These are phyloP conservation scores for Caenorhabditis sinica DNA, from an alignment of 2,888 invertebrate species.

Conservation along the genomic window DNA sequence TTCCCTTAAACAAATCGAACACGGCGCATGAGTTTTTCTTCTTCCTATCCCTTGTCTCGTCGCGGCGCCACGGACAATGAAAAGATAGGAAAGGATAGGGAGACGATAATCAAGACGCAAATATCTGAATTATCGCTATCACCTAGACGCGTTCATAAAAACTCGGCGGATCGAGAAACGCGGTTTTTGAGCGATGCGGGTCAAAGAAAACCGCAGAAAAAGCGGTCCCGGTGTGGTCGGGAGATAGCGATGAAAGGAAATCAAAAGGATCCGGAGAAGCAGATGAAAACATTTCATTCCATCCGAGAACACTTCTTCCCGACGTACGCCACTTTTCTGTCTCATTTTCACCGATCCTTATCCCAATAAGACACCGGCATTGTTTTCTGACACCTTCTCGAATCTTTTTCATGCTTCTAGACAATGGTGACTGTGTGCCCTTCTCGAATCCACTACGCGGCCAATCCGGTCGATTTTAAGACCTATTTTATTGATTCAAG, in stretches of 20 bases:
- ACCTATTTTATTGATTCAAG: constrained; percentile 40
- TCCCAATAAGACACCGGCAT: constrained; percentile 5
- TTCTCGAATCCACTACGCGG: background rate
- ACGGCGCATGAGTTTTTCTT: constrained; percentile 49
- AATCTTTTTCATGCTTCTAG: background rate
- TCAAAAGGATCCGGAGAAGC: constrained; percentile 32
- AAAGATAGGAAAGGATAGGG: constrained; percentile 7
- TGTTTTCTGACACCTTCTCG: constrained; percentile 45
- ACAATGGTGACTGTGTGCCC: background rate
- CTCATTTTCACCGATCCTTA: constrained; percentile 46
- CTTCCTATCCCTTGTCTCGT: background rate
- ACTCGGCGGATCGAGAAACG: constrained; percentile 55
- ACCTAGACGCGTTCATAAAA: constrained; percentile 57
- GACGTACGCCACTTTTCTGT: constrained; percentile 36
- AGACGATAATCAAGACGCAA: constrained; percentile 50
- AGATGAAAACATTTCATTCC: constrained; percentile 37
- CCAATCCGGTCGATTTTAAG: constrained; percentile 24
- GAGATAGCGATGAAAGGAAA: constrained; percentile 20
- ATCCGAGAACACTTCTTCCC: constrained; percentile 32
- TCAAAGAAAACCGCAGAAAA: constrained; percentile 65
- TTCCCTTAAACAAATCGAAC: constrained; percentile 49
- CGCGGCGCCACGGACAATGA: constrained; percentile 47
- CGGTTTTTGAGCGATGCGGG: constrained; percentile 46
- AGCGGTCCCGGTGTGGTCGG: constrained; percentile 61
- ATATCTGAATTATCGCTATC: constrained; percentile 61